Conservation (phyloP, 2,888 invertebrate species). For the Spisula subtruncata region DNA sequence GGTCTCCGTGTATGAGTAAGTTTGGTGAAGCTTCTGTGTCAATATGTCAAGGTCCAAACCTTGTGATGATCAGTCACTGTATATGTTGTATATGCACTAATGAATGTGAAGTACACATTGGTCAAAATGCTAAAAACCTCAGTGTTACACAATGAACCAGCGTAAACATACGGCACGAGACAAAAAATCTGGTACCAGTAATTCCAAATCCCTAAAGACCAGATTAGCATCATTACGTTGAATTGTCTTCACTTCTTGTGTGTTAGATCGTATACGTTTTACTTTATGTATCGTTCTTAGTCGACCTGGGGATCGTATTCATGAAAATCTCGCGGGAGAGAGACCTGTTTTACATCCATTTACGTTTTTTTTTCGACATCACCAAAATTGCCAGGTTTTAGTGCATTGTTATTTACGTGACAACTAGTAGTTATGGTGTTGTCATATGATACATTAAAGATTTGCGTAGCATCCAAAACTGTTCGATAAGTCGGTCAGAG, state of each 20-base stretch:
- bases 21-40: too few relatives aligned
- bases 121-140: background rate
- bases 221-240: background rate
- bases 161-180: background rate
- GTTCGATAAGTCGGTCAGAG: background rate
- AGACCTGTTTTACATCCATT: background rate
- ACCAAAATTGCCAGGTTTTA: background rate
- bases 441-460: background rate
- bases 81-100: background rate
- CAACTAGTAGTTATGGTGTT: background rate
- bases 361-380: slow-evolving; percentile 9
- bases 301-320: background rate
- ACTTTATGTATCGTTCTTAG: background rate
- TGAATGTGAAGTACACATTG: background rate
- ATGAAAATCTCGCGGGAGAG: background rate
- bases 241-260: background rate
- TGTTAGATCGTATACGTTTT: background rate
- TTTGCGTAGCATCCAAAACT: background rate
- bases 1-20: too few relatives aligned
- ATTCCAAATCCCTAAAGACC: background rate
- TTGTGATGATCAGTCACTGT: too few relatives aligned
- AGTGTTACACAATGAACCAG: background rate
- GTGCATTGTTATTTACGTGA: too few relatives aligned
- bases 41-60: too few relatives aligned
- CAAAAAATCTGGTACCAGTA: background rate